Base-by-base conservation (phyloP, 2,888 invertebrate species). In the Chloroclystis v-ata region DNA sequence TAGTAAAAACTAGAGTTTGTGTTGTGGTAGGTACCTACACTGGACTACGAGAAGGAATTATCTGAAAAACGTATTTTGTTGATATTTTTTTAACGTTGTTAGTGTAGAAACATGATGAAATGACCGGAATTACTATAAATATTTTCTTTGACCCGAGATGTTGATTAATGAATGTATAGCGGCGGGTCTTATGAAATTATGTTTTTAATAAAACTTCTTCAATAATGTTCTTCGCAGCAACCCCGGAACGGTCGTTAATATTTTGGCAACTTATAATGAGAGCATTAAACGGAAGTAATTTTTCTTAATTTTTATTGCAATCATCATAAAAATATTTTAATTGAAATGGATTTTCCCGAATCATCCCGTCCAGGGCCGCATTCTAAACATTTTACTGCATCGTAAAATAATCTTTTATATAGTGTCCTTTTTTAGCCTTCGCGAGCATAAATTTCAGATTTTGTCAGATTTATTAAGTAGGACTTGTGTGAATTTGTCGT, bases 401-500 rank as follows among this genome's bases (percentile, higher is more conserved):
- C 77, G 65, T 69, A 65, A 69, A 69, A 66, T 67, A 60, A 65
- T 67, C 58, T 20, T 20, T 20, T 20, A 20, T 20, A 20, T 20
- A 20, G 20, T 20, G 20, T 20, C 20, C 20, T 70, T 67, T 72
- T 67, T 67, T 70, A 65, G 54, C 72, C 68, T 70, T 65, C 63
- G 67, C 72, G 68, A 63, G 69, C 75, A 77, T 85, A 84, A 84
- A 84, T 83, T 80, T 72, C 55, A 71, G 73, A 71, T 78, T 78
- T 75, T 80, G 82, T 83, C 82, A 81, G 82, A 82, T 84, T 82
- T 82, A 80, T 82, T 78, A 78, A 79, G 79, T 81, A 79, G 73
- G 73, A 73, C 78, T 75, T 78, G 82, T 82, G 81, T 82, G 80
- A 77, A 85, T 82, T 82, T 76, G 79, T 82, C 83, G 79, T 85